Evolutionary conservation across 2,888 invertebrate genomes (phyloP).

Genomic region (Andrena hattorfiana): DNA sequence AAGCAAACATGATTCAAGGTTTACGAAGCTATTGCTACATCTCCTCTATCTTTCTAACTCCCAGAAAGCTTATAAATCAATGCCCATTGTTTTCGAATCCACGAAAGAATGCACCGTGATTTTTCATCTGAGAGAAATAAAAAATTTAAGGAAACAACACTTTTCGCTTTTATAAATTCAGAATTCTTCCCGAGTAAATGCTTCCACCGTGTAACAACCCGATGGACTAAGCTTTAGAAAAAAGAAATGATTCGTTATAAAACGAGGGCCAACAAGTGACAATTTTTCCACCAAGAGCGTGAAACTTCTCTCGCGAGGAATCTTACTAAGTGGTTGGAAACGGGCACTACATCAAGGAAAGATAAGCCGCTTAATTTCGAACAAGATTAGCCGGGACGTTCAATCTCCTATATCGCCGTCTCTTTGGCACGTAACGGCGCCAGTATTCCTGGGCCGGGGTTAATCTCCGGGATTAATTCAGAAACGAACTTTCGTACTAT

Average conservation of each 20-base stretch:
- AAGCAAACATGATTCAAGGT: background rate
- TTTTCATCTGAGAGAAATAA: background rate
- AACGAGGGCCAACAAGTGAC: background rate
- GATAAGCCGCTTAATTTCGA: constrained; percentile 75
- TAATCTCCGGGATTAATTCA: constrained; percentile 72
- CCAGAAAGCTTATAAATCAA: background rate
- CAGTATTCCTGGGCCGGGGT: constrained; percentile 57
- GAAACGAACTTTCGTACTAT: constrained; percentile 60
- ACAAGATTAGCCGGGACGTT: constrained; percentile 71
- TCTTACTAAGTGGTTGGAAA: constrained; percentile 53
- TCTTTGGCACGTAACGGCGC: constrained; percentile 67
- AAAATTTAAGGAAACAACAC: background rate
- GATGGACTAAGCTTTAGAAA: background rate
- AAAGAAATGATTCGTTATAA: background rate
- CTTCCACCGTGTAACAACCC: background rate
- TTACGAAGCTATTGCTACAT: background rate
- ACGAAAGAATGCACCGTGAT: background rate
- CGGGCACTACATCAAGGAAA: constrained; percentile 59
- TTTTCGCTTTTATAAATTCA: too few species aligned
- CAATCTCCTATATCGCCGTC: constrained; percentile 68
- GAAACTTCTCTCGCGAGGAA: constrained; percentile 57
- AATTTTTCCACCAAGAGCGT: constrained; percentile 33
- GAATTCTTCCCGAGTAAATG: background rate
- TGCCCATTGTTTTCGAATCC: background rate
- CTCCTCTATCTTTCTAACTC: background rate